A percentile compares a stretch with the other conserved stretches of the same genome.
Conservation (phyloP, 1,140 invertebrate species). For the Nautilus pompilius region DNA sequence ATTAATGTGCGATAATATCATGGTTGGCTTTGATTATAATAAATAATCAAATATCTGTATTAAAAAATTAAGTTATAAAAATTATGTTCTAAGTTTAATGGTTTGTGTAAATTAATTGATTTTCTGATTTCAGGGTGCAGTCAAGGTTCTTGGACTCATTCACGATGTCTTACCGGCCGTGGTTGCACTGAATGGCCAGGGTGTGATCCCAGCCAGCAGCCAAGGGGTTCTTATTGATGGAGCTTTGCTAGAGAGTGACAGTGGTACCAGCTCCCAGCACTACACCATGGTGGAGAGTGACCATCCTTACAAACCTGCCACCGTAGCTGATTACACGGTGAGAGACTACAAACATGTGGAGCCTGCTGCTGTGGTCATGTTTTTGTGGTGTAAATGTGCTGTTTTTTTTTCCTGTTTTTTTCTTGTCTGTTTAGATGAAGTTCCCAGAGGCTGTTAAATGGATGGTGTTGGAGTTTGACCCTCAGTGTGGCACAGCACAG, state of each 20-base stretch:
- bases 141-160: slow-evolving; percentile 85
- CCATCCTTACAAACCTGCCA: slow-evolving; percentile 91
- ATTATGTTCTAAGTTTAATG: too few relatives aligned
- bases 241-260: not conserved
- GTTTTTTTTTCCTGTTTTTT: not conserved
- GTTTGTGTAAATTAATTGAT: too few relatives aligned
- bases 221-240: not conserved
- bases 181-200: slow-evolving; percentile 71
- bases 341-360: too few relatives aligned
- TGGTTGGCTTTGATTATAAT: too few relatives aligned
- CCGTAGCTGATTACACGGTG: slow-evolving; percentile 80
- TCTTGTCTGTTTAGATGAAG: slow-evolving; percentile 66
- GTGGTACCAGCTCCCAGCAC: slow-evolving; percentile 69
- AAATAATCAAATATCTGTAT: too few relatives aligned
- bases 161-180: slow-evolving; percentile 89
- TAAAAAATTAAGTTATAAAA: too few relatives aligned
- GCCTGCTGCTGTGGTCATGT: too few relatives aligned
- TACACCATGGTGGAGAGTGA: slow-evolving; percentile 93
- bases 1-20: too few relatives aligned
- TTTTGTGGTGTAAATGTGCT: not conserved
- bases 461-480: slow-evolving; percentile 90
- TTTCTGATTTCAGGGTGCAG: slow-evolving; percentile 67
- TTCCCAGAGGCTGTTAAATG: slow-evolving; percentile 87
- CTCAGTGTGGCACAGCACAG: slow-evolving; percentile 87
- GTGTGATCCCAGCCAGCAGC: slow-evolving; percentile 11